Conservation (phyloP, 2,797 vertebrate genomes). For the Pelobates cultripes region DNA sequence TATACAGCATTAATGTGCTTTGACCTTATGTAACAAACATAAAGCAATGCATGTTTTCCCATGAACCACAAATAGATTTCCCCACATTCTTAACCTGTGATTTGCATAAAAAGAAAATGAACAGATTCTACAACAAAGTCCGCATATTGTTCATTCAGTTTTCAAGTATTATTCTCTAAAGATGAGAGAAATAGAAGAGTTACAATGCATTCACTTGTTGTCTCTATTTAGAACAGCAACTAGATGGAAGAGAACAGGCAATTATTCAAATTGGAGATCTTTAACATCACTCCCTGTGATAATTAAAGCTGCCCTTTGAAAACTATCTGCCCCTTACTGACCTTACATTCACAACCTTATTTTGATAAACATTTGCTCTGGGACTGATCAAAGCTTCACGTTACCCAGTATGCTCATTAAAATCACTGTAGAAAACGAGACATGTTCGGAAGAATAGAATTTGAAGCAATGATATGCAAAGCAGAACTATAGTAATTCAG, state of each 20-base stretch:
- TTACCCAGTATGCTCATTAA: conserved; percentile 21
- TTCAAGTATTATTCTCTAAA: neutral
- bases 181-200: neutral
- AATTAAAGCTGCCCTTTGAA: conserved; percentile 13
- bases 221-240: conserved; percentile 32
- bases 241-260: conserved; percentile 32
- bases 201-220: neutral
- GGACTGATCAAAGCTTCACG: conserved; percentile 25
- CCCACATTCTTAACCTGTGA: too few species aligned
- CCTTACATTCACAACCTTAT: conserved; percentile 12
- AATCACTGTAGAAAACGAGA: conserved; percentile 11
- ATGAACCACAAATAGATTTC: too few species aligned
- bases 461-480: neutral
- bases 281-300: conserved; percentile 20
- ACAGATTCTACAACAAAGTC: too few species aligned
- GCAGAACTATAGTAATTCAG: too few species aligned
- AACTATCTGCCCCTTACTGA: neutral
- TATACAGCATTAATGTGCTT: too few species aligned
- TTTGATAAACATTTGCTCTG: conserved; percentile 31
- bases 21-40: too few species aligned
- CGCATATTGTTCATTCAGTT: too few species aligned
- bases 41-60: too few species aligned
- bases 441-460: conserved; percentile 6
- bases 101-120: too few species aligned
- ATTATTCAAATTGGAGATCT: conserved; percentile 23